Base-by-base conservation (phyloP, 2,113 vertebrate species). In the Alligator mississippiensis region DNA sequence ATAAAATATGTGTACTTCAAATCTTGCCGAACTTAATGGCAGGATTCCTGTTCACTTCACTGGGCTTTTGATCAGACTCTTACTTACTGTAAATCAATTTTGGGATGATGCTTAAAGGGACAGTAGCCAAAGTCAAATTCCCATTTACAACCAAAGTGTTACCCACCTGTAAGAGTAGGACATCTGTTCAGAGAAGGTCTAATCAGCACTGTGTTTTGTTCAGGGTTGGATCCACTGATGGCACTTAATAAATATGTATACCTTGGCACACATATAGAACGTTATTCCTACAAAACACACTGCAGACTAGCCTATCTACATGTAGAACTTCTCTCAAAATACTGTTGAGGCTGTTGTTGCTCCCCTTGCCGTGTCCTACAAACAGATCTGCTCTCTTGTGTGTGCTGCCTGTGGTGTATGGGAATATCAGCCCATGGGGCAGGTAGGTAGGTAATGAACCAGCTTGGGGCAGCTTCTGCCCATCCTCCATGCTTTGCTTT, bases 161-260 rank as follows among this genome's bases (percentile, higher is more conserved):
- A 47, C 38, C 38, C 38, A 47, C 6, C 38, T 77, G 25, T 28
- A 22, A 86, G 77, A 80, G 0, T 0, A 24, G 3, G 72, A 30
- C 28, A 18, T 72, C 34, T 38, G 34, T 34, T 72, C 68, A 22
- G 68, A 72, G 19, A 59, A 19, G 3, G 6, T 27, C 14, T 54
- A 61, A 24, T 11, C 24, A 1, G 0, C 10, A 6, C 14, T 54
- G 59, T 66, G 15, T 63, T 93, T 83, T 82, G 82, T 78, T 93
- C 47, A 82, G 28, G 78, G 64, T 4, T 84, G 58, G 92, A 24
- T 78, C 77, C 72, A 34, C 55, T 63, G n/a, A 60, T 64, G 59
- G 21, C 5, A 58, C 22, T 86, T 13, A 24, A 59, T 61, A 75
- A 77, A 75, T 4, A 57, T 1, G 4, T 1, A 2, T 61, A 94